phyloP scores from a whole-genome alignment of 2,888 invertebrate genomes.

The Lacanobia oleracea region DNA sequence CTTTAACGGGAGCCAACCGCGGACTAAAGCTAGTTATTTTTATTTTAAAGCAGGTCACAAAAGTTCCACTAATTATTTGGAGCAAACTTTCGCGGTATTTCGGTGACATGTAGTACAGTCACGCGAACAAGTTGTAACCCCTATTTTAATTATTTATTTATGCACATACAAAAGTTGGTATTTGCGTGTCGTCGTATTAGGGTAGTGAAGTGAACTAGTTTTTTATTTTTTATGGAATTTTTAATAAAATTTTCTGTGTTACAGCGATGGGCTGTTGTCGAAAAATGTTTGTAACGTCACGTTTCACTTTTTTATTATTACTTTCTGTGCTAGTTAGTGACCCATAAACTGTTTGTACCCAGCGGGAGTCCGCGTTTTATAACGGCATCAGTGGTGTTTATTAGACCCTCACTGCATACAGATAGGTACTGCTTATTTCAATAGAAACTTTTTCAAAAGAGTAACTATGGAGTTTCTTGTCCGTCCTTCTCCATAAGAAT shows the following conservation, averaged over 20 bases:
- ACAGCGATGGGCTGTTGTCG: background rate
- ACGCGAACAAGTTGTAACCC: slow-evolving; percentile 50
- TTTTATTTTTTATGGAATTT: background rate
- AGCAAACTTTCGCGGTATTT: slow-evolving; percentile 35
- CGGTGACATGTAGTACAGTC: slow-evolving; percentile 35
- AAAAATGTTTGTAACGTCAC: background rate
- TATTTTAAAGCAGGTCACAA: background rate
- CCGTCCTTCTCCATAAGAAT: no score
- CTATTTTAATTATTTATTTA: slow-evolving; percentile 45
- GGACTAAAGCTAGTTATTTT: background rate
- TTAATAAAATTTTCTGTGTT: background rate
- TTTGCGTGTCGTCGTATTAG: slow-evolving; percentile 32
- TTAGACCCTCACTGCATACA: no score
- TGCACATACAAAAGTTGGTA: slow-evolving; percentile 33
- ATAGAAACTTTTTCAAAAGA: no score
- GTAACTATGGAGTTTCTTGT: no score
- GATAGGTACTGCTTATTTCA: no score
- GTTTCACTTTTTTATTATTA: background rate
- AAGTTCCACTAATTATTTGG: slow-evolving; percentile 7
- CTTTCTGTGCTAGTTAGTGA: no score
- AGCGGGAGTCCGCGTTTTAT: no score
- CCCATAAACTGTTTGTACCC: no score
- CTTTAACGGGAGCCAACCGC: no score
- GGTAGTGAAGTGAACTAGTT: slow-evolving; percentile 33
- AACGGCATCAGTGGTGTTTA: no score